Percentiles rank a stretch among this genome's conserved stretches.
Evolutionary conservation across 2,888 invertebrate species (phyloP).

Genomic region (Furcula furcula): DNA sequence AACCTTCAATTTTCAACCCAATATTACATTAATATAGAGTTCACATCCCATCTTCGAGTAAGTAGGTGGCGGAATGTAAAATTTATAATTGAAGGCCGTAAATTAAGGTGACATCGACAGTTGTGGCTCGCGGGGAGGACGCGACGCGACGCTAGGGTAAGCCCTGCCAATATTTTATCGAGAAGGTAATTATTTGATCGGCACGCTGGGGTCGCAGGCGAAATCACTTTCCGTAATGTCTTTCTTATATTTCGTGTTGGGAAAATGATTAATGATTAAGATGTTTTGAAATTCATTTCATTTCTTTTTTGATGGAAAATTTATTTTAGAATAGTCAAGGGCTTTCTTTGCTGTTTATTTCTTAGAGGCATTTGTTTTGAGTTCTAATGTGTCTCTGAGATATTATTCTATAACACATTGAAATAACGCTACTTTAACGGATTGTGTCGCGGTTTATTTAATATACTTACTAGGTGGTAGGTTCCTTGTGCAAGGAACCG

Average conservation of each 20-base stretch:
- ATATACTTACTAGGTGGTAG: no score
- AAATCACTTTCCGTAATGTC: slow-evolving; percentile 45
- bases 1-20: slow-evolving; percentile 12
- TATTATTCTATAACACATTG: no score
- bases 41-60: slow-evolving; percentile 13
- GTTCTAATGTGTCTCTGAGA: no score
- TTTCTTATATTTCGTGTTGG: slow-evolving; percentile 49
- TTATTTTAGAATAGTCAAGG: no score
- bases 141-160: slow-evolving; percentile 41
- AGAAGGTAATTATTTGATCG: slow-evolving; percentile 76
- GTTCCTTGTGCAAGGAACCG: no score
- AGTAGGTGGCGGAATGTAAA: slow-evolving; percentile 51
- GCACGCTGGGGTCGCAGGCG: slow-evolving; percentile 55
- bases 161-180: slow-evolving; percentile 75
- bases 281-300: slow-evolving; percentile 19
- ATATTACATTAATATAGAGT: slow-evolving; percentile 19
- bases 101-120: slow-evolving; percentile 83
- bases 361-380: no score
- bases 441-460: no score
- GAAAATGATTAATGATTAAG: slow-evolving; percentile 51
- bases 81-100: slow-evolving; percentile 81
- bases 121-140: slow-evolving; percentile 66
- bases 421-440: no score
- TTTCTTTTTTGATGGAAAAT: slow-evolving; percentile 7
- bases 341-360: no score